Percentiles rank a stretch among this genome's conserved stretches.
These are phyloP conservation scores for Semaprochilodus insignis DNA, from an alignment of 2,797 vertebrate species.

Conservation along the genomic window DNA sequence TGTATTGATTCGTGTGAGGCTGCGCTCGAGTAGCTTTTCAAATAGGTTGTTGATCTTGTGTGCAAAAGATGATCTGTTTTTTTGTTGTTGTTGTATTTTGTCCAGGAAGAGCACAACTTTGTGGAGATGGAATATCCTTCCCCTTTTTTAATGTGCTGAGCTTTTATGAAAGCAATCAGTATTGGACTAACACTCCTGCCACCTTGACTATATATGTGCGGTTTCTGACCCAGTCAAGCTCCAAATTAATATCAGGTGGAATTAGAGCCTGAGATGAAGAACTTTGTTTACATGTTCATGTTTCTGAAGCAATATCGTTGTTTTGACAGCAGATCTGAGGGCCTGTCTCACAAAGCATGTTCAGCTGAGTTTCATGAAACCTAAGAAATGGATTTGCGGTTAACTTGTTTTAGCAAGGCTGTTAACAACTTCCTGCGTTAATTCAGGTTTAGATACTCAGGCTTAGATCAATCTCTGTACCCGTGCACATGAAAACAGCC, in stretches of 20 bases:
- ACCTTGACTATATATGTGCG: slow-evolving; percentile 22
- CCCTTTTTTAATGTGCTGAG: slow-evolving; percentile 37
- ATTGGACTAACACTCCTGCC: slow-evolving; percentile 37
- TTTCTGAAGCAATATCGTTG: slow-evolving; percentile 73
- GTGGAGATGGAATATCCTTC: slow-evolving; percentile 22
- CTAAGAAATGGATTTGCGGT: no score
- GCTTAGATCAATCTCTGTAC: no score
- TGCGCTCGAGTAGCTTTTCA: slow-evolving; percentile 23
- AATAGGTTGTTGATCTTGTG: slow-evolving; percentile 12
- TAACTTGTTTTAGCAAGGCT: no score
- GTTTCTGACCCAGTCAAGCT: not conserved
- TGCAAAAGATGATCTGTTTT: not conserved
- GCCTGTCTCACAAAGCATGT: no score
- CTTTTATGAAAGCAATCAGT: slow-evolving; percentile 48
- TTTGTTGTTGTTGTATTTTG: not conserved
- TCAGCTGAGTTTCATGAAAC: no score
- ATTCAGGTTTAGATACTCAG: no score
- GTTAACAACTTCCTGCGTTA: no score
- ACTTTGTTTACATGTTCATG: slow-evolving; percentile 73
- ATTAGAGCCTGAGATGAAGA: slow-evolving; percentile 20
- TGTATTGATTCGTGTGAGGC: slow-evolving; percentile 8
- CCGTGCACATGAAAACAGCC: no score
- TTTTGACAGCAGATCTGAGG: not conserved
- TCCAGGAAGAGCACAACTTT: not conserved
- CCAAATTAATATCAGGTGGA: slow-evolving; percentile 28